Conservation (phyloP, 2,797 vertebrate species). For the Onychomys leucogaster region DNA sequence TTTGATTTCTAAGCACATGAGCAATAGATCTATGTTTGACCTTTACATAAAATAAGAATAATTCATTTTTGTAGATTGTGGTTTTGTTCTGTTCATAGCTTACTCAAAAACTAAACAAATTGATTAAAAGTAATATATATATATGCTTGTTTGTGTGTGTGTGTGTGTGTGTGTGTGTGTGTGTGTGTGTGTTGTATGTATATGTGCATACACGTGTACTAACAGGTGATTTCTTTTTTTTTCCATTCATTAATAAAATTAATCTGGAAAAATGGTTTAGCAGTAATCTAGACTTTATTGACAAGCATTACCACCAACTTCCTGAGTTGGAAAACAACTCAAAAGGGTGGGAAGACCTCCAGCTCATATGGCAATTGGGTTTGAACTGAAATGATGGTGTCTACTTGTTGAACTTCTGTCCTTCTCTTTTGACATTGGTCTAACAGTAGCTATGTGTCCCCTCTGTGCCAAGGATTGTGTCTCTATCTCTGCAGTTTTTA, state of each 20-base stretch:
- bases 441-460: not conserved
- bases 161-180: too few species aligned
- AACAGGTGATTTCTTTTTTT: too few species aligned
- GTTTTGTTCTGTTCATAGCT: not conserved
- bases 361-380: too few species aligned
- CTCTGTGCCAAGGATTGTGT: not conserved
- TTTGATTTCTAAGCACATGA: not conserved
- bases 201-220: too few species aligned
- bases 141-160: too few species aligned
- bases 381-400: not conserved
- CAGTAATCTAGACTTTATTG: not conserved
- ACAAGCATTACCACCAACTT: too few species aligned
- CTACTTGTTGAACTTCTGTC: rapidly evolving
- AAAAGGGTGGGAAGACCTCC: too few species aligned
- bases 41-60: not conserved
- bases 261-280: not conserved
- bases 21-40: not conserved
- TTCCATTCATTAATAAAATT: not conserved
- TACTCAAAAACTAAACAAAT: not conserved
- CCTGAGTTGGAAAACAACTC: not conserved
- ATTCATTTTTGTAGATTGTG: not conserved
- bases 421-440: not conserved
- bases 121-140: not conserved
- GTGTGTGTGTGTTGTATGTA: too few species aligned
- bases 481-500: not conserved